Conservation (phyloP, 2,888 invertebrate genomes). For the Stratiomys singularior region DNA sequence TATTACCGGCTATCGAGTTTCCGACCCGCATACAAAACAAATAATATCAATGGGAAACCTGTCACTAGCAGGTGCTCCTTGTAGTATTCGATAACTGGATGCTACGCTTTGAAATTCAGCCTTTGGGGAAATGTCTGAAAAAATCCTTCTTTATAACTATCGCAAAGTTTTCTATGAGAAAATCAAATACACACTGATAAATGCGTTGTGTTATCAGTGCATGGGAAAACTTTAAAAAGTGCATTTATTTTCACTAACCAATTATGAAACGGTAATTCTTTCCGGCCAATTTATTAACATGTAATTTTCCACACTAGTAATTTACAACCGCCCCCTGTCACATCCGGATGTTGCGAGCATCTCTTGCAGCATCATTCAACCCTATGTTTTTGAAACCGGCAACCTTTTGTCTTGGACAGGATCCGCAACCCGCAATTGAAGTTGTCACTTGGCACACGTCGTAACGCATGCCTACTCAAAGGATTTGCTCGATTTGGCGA, state of each 20-base stretch:
- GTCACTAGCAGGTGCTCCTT: too few relatives aligned
- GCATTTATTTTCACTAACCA: not conserved
- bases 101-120: too few relatives aligned
- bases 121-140: too few relatives aligned
- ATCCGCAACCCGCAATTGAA: slow-evolving; percentile 56
- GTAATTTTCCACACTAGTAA: slow-evolving; percentile 57
- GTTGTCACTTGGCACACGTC: slow-evolving; percentile 55
- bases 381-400: slow-evolving; percentile 47
- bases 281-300: slow-evolving; percentile 57
- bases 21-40: too few relatives aligned
- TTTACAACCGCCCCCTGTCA: slow-evolving; percentile 54
- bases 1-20: too few relatives aligned
- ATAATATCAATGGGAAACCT: too few relatives aligned
- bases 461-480: slow-evolving; percentile 38
- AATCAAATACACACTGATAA: too few relatives aligned
- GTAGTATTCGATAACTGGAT: too few relatives aligned
- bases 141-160: too few relatives aligned
- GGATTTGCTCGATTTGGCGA: slow-evolving; percentile 48
- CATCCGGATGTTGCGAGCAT: slow-evolving; percentile 38
- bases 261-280: slow-evolving; percentile 43
- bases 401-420: slow-evolving; percentile 53
- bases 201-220: not conserved
- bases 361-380: slow-evolving; percentile 38
- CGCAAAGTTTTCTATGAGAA: too few relatives aligned
- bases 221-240: not conserved